These are phyloP conservation scores for Muscicapa adusta DNA, from an alignment of 2,113 vertebrate genomes.

Conservation along the genomic window DNA sequence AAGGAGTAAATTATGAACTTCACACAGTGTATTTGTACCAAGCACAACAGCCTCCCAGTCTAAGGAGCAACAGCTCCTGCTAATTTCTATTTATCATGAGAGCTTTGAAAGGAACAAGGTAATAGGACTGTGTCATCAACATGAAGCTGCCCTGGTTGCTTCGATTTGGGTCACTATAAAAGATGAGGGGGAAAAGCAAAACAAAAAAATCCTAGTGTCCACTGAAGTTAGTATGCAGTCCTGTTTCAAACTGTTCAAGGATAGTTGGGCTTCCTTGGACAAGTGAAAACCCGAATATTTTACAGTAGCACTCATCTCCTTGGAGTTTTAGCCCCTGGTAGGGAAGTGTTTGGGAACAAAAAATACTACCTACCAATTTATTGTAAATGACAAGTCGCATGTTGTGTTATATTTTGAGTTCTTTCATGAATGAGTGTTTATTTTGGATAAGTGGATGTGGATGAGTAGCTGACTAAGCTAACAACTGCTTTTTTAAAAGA, in stretches of 20 bases:
- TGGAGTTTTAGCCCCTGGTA: background rate
- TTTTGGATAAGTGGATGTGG: slow-evolving; percentile 53
- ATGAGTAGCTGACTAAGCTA: slow-evolving; percentile 56
- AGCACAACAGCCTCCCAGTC: background rate
- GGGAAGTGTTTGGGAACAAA: background rate
- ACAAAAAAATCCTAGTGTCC: background rate
- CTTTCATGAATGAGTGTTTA: slow-evolving; percentile 63
- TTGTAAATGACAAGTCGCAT: slow-evolving; percentile 37
- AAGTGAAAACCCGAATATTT: background rate
- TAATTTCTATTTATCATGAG: background rate
- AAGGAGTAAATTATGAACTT: background rate
- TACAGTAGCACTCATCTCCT: background rate
- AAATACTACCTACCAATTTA: slow-evolving; percentile 37
- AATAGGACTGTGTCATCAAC: background rate
- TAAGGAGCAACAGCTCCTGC: background rate
- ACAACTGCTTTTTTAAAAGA: slow-evolving; percentile 57
- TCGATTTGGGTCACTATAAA: background rate
- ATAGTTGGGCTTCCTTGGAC: background rate
- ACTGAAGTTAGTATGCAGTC: background rate
- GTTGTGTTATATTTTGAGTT: slow-evolving; percentile 66
- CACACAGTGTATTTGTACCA: fast-evolving
- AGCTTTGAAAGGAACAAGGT: background rate
- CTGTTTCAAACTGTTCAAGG: background rate
- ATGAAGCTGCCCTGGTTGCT: background rate
- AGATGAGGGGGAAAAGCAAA: background rate